Evolutionary conservation across 2,797 vertebrate genomes (phyloP), one percentile per base, ranked within the genome.

Genomic region (Enteromius trimaculatus): DNA sequence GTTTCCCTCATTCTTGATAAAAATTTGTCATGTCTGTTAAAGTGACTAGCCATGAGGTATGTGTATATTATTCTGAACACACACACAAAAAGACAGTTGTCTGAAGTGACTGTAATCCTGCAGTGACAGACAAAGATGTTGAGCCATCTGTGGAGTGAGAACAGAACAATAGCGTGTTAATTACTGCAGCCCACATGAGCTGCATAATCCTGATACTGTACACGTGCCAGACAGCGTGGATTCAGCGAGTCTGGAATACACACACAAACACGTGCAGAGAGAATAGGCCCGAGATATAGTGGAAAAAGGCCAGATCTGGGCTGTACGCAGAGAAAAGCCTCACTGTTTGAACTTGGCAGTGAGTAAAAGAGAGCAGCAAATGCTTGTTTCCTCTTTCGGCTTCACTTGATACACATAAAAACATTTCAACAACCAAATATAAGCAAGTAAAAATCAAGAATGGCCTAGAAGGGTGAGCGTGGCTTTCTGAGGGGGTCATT

Each of bases 151-250:
- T 37, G 34, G 6, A 60, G 58, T 83, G 70, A 76, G 77, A 76
- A 58, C 75, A 88, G 90, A 94, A 95, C 94, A 95, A 93, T 91
- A 86, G 90, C 65, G 76, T 86, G 88, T 89, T 88, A 93, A 94
- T 95, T 93, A 89, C 75, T 64, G 85, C 77, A n/a, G 83, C 89
- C 86, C 3, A 39, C 31, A 85, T 89, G 86, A 86, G 91, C 88
- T 87, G 47, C 85, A 90, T 92, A 89, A 93, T 90, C 89, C 85
- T 92, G 92, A 93, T 92, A 89, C 90, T 91, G 88, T 90, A 90
- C 90, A 62, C 84, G 90, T 93, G 93, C 90, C 92, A 84, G 87
- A 79, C 84, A 23, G 79, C 78, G 49, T 8, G 37, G 84, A 65
- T 11, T 66, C 44, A 60, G 75, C 64, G 31, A 77, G 39, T 77